Evolutionary conservation across 2,113 vertebrate genomes (phyloP), one percentile per base, ranked within the genome.

Genomic region (Plecturocebus donacophilus): DNA sequence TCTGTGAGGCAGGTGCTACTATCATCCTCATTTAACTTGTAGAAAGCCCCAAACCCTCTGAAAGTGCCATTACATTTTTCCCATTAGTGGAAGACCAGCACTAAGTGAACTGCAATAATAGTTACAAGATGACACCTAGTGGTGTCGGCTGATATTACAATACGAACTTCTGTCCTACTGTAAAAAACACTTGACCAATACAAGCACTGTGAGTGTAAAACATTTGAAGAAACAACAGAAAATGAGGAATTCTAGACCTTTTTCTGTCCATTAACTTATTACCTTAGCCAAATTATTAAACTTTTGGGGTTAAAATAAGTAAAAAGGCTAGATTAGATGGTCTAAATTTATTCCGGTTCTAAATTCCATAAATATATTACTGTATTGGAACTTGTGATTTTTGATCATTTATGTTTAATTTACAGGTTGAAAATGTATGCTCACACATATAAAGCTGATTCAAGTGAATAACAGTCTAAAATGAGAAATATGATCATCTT

Each of bases 81-180:
- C 61, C 20, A 0, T 27, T 42, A 3, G 40, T 84, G 58, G 17
- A 13, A 35, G 89, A 38, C 14, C 16, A 11, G 8, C 7, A 1
- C 2, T 23, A 32, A 30, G 35, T 9, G 76, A 0, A 5, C 6
- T 8, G 56, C 6, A 54, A 6, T 61, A 9, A 0, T 25, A 56
- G 97, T 81, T 97, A 94, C 54, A 90, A 90, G 13, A 1, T 87
- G 98, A 98, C 98, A 98, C 97, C 98, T 97, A 95, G 98, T 98
- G 98, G 97, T 45, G 47, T 8, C 77, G 45, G 45, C 23, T 76
- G 58, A 83, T 97, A 97, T 95, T 97, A 88, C 98, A 96, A 0
- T 1, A 49, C 64, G 66, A 88, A 76, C 30, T 49, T 58, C 56
- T 58, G 56, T 85, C 52, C 56, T n/a, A 11, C 19, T 45, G 9